Evolutionary conservation across 2,113 vertebrate genomes (phyloP).

Genomic region (Apteryx mantelli): DNA sequence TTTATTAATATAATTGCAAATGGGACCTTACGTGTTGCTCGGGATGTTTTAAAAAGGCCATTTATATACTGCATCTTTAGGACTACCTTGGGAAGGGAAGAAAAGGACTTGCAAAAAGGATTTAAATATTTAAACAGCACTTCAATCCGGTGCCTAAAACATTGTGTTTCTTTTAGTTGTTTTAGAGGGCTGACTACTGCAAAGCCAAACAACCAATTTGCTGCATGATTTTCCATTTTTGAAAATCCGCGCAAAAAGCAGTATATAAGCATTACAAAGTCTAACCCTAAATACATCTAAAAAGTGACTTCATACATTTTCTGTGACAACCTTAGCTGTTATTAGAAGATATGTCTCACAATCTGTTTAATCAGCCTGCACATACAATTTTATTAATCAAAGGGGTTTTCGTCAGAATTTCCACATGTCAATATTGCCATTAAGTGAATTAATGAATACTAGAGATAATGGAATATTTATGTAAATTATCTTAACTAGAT

Average conservation of each 20-base stretch:
- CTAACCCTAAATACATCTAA: neutral
- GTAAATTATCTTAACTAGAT: slow-evolving; percentile 21
- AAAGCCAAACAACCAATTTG: neutral
- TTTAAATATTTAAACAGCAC: neutral
- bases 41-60: neutral
- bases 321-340: neutral
- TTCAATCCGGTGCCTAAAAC: neutral
- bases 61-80: neutral
- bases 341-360: neutral
- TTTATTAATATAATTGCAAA: neutral
- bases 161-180: neutral
- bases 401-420: neutral
- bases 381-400: neutral
- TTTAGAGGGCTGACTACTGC: neutral
- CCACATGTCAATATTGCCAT: neutral
- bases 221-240: accelerated
- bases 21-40: neutral
- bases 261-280: neutral
- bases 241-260: neutral
- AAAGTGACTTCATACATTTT: neutral
- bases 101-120: neutral
- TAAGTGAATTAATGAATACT: slow-evolving; percentile 32
- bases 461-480: slow-evolving; percentile 52
- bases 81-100: neutral
- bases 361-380: neutral